Evolutionary conservation across 1,140 invertebrate species (phyloP).

Genomic region (Carcinoscorpius rotundicauda): DNA sequence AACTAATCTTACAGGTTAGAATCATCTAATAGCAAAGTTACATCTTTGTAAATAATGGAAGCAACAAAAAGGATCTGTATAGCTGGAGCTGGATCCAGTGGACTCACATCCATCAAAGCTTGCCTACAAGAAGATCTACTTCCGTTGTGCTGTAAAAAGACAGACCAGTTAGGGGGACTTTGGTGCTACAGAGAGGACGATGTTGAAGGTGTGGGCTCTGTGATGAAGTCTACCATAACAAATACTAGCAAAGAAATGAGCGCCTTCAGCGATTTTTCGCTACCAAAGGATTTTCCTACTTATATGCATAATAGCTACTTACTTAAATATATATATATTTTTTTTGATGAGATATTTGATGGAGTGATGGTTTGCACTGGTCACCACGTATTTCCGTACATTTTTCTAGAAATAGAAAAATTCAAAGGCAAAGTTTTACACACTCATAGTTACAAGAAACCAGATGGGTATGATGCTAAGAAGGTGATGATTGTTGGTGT

Average conservation of each 20-base stretch:
- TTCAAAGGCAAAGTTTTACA: slow-evolving; percentile 39
- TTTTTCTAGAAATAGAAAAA: slow-evolving; percentile 25
- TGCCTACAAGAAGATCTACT: slow-evolving; percentile 34
- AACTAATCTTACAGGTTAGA: no score
- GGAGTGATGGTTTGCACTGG: slow-evolving; percentile 35
- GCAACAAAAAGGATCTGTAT: slow-evolving; percentile 28
- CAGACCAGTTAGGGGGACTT: slow-evolving; percentile 37
- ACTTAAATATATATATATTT: slow-evolving; percentile 22
- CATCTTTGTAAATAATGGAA: no score
- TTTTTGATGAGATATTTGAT: slow-evolving; percentile 32
- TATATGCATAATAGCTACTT: slow-evolving; percentile 34
- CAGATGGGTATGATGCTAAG: slow-evolving; percentile 31
- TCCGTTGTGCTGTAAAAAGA: slow-evolving; percentile 38
- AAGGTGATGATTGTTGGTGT: slow-evolving; percentile 39
- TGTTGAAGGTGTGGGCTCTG: slow-evolving; percentile 27
- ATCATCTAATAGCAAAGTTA: no score
- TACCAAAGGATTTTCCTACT: slow-evolving; percentile 33
- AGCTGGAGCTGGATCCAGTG: slow-evolving; percentile 38
- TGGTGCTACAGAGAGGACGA: slow-evolving; percentile 39
- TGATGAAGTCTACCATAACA: slow-evolving; percentile 28
- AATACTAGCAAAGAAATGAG: slow-evolving; percentile 28
- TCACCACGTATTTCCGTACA: slow-evolving; percentile 19
- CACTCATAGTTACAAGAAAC: slow-evolving; percentile 34
- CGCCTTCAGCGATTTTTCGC: slow-evolving; percentile 34
- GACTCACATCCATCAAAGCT: slow-evolving; percentile 35